Evolutionary conservation across 2,113 vertebrate species (phyloP).

Genomic region (Gorsachius goisagi): DNA sequence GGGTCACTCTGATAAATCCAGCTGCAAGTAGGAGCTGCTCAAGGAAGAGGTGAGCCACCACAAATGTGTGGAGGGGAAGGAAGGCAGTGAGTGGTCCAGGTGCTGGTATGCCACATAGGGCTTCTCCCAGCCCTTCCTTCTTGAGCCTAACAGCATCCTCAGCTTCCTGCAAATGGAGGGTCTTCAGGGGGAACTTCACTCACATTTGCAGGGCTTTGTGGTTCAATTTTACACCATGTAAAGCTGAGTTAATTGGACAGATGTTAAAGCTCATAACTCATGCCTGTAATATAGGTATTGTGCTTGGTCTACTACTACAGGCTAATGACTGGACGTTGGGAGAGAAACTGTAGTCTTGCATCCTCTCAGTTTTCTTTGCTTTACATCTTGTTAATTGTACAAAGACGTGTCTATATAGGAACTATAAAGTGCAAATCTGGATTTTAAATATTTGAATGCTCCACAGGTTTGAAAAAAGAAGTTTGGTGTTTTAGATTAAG

Average conservation of each 20-base stretch:
- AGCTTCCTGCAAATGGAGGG: background rate
- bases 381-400: background rate
- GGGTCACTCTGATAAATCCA: background rate
- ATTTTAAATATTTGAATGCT: background rate
- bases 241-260: background rate
- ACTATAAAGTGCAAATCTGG: background rate
- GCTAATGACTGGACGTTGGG: background rate
- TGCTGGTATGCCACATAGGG: background rate
- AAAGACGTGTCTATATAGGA: background rate
- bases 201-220: background rate
- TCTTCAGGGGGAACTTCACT: background rate
- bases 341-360: background rate
- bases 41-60: background rate
- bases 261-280: background rate
- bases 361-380: background rate
- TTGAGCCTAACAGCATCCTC: background rate
- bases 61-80: background rate
- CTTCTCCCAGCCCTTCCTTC: background rate
- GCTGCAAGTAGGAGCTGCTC: background rate
- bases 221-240: background rate
- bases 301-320: background rate
- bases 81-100: background rate
- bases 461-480: background rate
- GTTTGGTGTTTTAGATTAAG: background rate
- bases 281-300: background rate